Base-by-base conservation (phyloP, 37 sponge, comb jelly and placozoan genomes). In the Axinella damicornis region DNA sequence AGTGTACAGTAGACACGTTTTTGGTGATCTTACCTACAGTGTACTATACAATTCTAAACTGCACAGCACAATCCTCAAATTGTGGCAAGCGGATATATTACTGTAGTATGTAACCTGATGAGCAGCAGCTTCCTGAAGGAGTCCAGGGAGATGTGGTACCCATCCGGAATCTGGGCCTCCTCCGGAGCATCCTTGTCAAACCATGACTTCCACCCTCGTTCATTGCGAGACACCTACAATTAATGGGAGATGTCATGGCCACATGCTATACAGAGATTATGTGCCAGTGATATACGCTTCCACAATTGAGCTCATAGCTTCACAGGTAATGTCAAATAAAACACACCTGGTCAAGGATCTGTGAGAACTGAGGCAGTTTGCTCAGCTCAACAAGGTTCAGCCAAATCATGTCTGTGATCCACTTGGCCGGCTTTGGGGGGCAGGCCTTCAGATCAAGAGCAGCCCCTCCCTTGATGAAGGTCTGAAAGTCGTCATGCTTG, bases 341-440 rank as follows among this genome's bases (percentile, higher is more conserved):
- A 46, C 9, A 46, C 9, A 46, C 93, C 91, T 98, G 99, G 54
- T 90, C 89, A 16, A 98, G 95, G 16, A 99, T 97, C 60, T 97
- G 91, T 21, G 94, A 89, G 81, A 99, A 99, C 59, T 92, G 95
- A 34, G 92, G 92, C 60, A 97, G 88, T 31, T 93, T 93, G 83
- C 92, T 93, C 38, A 99, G 89, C 54, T 95, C 93, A 12, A 99
- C 99, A 65, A 99, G 79, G 69, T 99, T 99, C 22, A 99, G 88
- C 99, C 99, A 99, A 32, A 94, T 99, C 65, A 95, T 86, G 83
- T 99, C 99, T 13, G 88, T 90, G 54, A 99, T 95, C 99, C 99
- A 99, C 66, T 95, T 97, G 63, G 85, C 80, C 20, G 95, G 92
- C 65, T 99, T 99, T 20, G 94, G 90, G 35, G 90, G 88, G 21